Evolutionary conservation across 2,888 invertebrate genomes (phyloP).

Genomic region (Electrophaes corylata): DNA sequence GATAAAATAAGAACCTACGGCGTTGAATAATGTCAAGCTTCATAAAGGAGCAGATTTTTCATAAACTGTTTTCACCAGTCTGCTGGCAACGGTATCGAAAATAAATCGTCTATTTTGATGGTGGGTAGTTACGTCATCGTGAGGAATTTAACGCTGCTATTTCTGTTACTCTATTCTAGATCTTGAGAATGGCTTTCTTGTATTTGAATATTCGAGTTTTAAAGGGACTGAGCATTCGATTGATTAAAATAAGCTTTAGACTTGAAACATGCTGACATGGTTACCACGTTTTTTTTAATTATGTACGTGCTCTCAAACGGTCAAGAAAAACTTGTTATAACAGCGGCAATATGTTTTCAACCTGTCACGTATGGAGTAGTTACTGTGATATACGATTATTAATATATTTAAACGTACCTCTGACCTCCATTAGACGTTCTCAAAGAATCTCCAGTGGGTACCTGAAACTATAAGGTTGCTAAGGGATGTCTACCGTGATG

Average conservation of each 20-base stretch:
- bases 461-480: too few relatives aligned
- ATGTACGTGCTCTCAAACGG: too few relatives aligned
- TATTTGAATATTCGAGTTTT: conserved; percentile 33
- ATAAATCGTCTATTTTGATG: conserved; percentile 75
- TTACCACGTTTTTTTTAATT: too few relatives aligned
- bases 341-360: too few relatives aligned
- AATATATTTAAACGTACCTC: too few relatives aligned
- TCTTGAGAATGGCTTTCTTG: conserved; percentile 50
- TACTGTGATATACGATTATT: too few relatives aligned
- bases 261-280: too few relatives aligned
- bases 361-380: too few relatives aligned
- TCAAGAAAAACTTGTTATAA: too few relatives aligned
- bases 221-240: neutral
- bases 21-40: conserved; percentile 15
- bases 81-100: conserved; percentile 75
- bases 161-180: conserved; percentile 58
- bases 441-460: too few relatives aligned
- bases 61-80: conserved; percentile 64
- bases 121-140: conserved; percentile 63
- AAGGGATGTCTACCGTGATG: too few relatives aligned
- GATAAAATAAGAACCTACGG: neutral
- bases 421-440: too few relatives aligned
- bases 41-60: conserved; percentile 38
- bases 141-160: conserved; percentile 69
- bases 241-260: neutral